Evolutionary conservation across 2,888 invertebrate genomes (phyloP), one percentile per base, ranked within the genome.

Genomic region (Phorcus lineatus): DNA sequence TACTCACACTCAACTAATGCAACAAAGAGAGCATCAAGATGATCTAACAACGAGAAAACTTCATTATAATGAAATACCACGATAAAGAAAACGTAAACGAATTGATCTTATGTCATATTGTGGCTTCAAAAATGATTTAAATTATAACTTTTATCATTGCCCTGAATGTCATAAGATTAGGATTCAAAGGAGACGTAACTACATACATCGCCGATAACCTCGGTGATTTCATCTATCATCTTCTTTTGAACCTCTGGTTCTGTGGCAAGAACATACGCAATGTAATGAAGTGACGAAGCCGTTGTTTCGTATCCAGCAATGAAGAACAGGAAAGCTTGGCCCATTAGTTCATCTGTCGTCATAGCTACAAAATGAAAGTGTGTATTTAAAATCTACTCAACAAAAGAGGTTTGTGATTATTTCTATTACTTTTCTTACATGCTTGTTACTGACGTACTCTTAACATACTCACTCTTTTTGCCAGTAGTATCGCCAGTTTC

Each of bases 231-330:
- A 19, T 84, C 67, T 17, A 80, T 70, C 0, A 88, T 74, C 55
- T 81, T 85, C 47, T 86, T 66, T 57, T 89, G 88, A 24, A 87
- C 78, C 2, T 88, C 87, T 9, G 86, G 87, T 57, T 87, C 76
- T 28, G 83, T 62, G 9, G 88, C 87, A 22, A 89, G 78, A 3
- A 77, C 62, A 81, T 88, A 87, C 0, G 85, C 67, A 6, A 83
- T 62, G 74, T 79, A 89, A 13, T 81, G 81, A n/a, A 89, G 70
- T 11, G 86, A 55, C 24, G 83, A 84, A 4, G 88, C 85, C n/a
- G 88, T 88, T 1, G 89, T 89, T 79, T 89, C 88, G 74, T 84
- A 88, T 0, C 88, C 89, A 74, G 88, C 89, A 17, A 86, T 47
- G 74, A 88, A 88, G 74, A 89, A 87, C 6, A 86, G 55, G 76